These are phyloP conservation scores for Oceanodroma tethys DNA, from an alignment of 2,113 vertebrate species.

Conservation along the genomic window DNA sequence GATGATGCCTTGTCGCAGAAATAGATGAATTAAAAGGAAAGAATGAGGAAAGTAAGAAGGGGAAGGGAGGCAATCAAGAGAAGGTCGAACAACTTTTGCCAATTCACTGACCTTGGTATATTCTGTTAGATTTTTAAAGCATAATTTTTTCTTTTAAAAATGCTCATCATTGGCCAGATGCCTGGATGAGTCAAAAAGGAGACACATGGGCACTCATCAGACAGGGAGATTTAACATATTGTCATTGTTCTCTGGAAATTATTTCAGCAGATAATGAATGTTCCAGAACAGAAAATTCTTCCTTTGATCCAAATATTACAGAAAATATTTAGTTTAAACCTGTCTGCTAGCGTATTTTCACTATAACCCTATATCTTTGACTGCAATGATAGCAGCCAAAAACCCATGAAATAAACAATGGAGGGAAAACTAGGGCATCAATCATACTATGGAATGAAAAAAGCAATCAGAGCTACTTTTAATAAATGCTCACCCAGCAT, in stretches of 20 bases:
- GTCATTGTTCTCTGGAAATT: neutral
- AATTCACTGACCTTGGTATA: neutral
- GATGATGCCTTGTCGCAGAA: neutral
- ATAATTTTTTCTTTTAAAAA: neutral
- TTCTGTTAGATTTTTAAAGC: neutral
- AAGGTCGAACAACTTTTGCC: neutral
- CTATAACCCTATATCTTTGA: neutral
- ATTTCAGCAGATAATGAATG: neutral
- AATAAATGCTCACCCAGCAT: constrained; percentile 23
- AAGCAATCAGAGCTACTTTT: neutral
- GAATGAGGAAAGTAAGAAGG: neutral
- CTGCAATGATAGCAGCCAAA: neutral
- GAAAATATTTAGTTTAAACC: constrained; percentile 27
- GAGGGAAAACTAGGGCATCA: neutral
- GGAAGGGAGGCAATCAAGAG: neutral
- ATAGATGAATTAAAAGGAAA: neutral
- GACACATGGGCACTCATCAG: neutral
- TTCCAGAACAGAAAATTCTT: constrained; percentile 2
- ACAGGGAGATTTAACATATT: neutral
- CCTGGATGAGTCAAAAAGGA: constrained; percentile 16
- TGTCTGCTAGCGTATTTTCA: neutral
- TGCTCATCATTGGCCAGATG: neutral
- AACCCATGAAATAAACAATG: neutral
- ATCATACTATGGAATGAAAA: neutral
- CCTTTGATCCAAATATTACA: neutral